Conservation (phyloP, 2,113 vertebrate species). For the Apodemus sylvaticus region DNA sequence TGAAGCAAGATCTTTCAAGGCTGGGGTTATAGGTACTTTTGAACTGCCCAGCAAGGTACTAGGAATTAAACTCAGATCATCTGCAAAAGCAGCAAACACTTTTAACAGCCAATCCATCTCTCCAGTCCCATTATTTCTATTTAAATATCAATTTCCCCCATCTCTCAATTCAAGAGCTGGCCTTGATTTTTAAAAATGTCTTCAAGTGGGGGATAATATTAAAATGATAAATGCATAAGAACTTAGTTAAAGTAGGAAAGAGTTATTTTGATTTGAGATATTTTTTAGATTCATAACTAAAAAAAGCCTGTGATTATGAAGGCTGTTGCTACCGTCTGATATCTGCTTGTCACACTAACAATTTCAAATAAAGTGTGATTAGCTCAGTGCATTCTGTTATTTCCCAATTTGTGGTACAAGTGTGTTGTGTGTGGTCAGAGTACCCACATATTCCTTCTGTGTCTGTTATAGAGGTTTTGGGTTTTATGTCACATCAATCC, state of each 20-base stretch:
- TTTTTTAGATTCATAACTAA: conserved; percentile 21
- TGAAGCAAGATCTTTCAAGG: background rate
- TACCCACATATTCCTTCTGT: background rate
- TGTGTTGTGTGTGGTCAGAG: accelerated
- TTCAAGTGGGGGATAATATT: background rate
- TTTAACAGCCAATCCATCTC: background rate
- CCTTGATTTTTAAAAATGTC: background rate
- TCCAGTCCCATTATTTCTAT: background rate
- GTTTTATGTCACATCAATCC: background rate
- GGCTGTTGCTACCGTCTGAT: background rate
- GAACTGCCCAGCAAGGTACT: background rate
- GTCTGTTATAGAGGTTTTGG: background rate
- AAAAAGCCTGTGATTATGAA: background rate
- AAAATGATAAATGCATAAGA: conserved; percentile 6
- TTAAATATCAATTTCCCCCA: background rate
- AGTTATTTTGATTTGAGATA: conserved; percentile 46
- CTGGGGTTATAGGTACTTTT: background rate
- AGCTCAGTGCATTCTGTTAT: background rate
- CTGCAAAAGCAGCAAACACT: background rate
- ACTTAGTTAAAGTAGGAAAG: background rate
- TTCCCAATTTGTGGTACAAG: background rate
- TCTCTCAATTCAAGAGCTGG: conserved; percentile 1
- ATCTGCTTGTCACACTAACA: background rate
- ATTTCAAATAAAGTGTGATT: background rate
- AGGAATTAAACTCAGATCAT: background rate